Base-by-base conservation (phyloP, 1,140 invertebrate species). In the Dendroctonus ponderosae region DNA sequence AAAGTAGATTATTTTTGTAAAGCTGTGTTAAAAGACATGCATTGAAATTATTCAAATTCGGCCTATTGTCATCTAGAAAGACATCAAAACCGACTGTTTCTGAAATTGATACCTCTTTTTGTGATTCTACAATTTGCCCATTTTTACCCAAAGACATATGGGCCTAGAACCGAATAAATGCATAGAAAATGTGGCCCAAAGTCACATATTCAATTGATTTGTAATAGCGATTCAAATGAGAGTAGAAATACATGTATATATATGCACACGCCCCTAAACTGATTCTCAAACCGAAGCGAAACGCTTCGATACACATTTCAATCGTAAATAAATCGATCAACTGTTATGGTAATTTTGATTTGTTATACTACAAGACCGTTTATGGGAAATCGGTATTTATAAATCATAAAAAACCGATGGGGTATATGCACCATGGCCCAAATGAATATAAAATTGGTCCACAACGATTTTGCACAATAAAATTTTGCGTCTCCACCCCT, bases 281-380 rank as follows among this genome's bases (percentile, higher is more conserved):
- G 67, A 72, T 68, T 66, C 52, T 53, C 57, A 58, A 72, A 68
- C 66, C 66, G 61, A 57, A 62, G 14, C 61, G 54, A 68, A 70
- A 71, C 62, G 66, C 60, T 70, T 61, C 60, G 69, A 67, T 50
- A 63, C 61, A 71, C 66, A 67, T 61, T 71, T 72, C 71, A 71
- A 71, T 72, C 67, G 70, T 69, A 71, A 72, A 72, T 72, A 69
- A 65, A 72, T 72, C 69, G 71, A 72, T 67, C 70, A 49, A 72
- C 42, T 72, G 71, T 72, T 72, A 72, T 72, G 71, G 42, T 72
- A 72, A 72, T 72, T 67, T 53, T 26, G 61, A 69, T 72, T 67
- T 71, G 70, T 66, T 70, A 71, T 57, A 72, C 56, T 65, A 72
- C 71, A 69, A 72, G 69, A 62, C 60, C 71, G 71, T 69, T 71